Evolutionary conservation across 2,113 vertebrate genomes (phyloP), one percentile per base, ranked within the genome.

Genomic region (Atractosteus spatula): DNA sequence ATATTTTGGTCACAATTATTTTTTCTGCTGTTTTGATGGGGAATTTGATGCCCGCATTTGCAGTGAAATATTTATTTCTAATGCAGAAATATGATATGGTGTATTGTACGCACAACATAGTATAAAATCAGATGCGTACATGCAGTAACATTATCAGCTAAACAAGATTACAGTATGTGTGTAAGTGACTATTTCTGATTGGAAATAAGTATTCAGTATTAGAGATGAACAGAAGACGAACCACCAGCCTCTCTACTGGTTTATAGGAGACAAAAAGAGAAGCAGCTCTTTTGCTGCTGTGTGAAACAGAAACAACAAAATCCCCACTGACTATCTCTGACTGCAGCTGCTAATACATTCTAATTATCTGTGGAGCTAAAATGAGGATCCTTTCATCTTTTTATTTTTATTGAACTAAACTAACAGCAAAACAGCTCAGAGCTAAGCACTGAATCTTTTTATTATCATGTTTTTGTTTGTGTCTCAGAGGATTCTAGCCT

Each of bases 321-420:
- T 59, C 56, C 56, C 56, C n/a, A 59, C 11, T 59, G 56, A 59
- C 56, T n/a, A 51, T 59, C 56, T 59, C 56, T 13, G 7, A 12
- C 56, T 59, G 11, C 56, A 14, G 56, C 56, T 14, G 56, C 56
- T 59, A 59, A 59, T 59, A 59, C 56, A 59, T 59, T n/a, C 56
- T 59, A 59, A 59, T 59, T 59, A 59, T 59, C 56, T 59, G 13
- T 59, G 56, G 56, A 59, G 12, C 11, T n/a, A 12, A 12, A n/a
- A 12, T 59, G 56, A 59, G 56, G n/a, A 11, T 59, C 13, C 56
- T 59, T 59, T 59, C 56, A 59, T 59, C 56, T 59, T 59, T 59
- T 51, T 29, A 29, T 51, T 59, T n/a, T 59, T 59, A 59, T 12
- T 59, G 56, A 59, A 59, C 56, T 59, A 59, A 59, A 59, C 56